Percentiles rank a stretch among this genome's conserved stretches.
phyloP scores from a whole-genome alignment of 1,140 invertebrate species.

The Araneus ventricosus region DNA sequence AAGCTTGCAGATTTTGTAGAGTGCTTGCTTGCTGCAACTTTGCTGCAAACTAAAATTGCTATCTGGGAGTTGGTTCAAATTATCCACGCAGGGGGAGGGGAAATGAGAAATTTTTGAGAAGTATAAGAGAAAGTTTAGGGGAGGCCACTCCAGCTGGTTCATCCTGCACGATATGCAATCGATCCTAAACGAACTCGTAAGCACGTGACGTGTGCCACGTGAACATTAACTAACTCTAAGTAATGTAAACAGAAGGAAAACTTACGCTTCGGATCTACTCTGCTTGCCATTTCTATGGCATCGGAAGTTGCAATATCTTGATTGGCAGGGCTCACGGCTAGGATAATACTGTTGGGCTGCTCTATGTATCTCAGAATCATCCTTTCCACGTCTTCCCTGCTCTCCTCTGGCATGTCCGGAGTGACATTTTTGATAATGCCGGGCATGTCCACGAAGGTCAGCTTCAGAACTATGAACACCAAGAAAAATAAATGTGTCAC shows the following conservation, averaged over 20 bases:
- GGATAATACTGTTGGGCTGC: slow-evolving; percentile 94
- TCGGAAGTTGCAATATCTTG: slow-evolving; percentile 97
- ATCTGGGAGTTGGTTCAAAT: no score
- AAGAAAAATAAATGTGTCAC: no score
- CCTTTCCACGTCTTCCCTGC: slow-evolving; percentile 93
- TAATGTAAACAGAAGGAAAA: not conserved
- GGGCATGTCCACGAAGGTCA: slow-evolving; percentile 96
- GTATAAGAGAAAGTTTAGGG: no score
- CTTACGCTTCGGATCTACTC: slow-evolving; percentile 93
- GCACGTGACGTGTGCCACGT: no score
- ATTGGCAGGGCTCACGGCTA: slow-evolving; percentile 97
- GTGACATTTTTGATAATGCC: slow-evolving; percentile 96
- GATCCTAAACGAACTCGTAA: no score
- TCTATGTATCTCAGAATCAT: slow-evolving; percentile 97
- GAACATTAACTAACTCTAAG: not conserved
- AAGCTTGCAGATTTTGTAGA: no score
- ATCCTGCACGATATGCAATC: no score
- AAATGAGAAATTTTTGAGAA: no score
- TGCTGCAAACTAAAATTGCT: no score
- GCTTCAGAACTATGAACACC: slow-evolving; percentile 90
- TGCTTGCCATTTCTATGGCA: slow-evolving; percentile 95
- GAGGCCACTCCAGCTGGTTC: no score
- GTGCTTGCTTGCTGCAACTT: no score
- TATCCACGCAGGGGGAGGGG: no score
- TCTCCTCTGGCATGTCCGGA: slow-evolving; percentile 94